These are phyloP conservation scores for Chloebia gouldiae DNA, from an alignment of 2,113 vertebrate genomes.

Conservation along the genomic window DNA sequence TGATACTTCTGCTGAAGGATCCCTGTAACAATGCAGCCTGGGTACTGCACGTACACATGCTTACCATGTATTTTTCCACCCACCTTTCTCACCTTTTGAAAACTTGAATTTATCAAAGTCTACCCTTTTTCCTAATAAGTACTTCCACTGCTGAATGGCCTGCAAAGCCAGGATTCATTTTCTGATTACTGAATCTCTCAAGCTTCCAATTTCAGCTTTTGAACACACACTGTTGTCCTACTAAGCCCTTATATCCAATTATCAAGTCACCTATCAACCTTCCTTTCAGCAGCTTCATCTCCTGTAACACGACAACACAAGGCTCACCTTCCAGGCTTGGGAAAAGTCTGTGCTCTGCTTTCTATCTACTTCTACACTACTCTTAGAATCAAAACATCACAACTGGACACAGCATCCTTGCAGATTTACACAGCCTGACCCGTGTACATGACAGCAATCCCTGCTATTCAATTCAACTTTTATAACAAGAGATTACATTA, in stretches of 20 bases:
- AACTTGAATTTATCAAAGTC: neutral
- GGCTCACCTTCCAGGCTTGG: neutral
- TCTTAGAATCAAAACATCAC: neutral
- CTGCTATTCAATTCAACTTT: neutral
- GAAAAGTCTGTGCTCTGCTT: neutral
- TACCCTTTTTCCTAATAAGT: neutral
- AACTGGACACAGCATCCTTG: neutral
- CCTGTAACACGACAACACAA: constrained; percentile 10
- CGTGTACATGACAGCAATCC: neutral
- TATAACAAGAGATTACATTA: neutral
- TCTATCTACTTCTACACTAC: neutral
- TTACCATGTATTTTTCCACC: neutral
- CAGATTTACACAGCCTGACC: neutral
- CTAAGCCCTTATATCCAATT: constrained; percentile 8
- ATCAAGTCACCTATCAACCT: constrained; percentile 36
- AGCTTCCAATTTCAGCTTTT: constrained; percentile 52
- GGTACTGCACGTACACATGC: neutral
- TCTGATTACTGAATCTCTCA: constrained; percentile 2
- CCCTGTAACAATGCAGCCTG: neutral
- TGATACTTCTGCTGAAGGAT: neutral
- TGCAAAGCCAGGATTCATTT: constrained; percentile 39
- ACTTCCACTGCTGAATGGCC: neutral
- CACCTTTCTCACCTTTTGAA: neutral
- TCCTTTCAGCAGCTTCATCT: constrained; percentile 45
- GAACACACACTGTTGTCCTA: neutral